phyloP scores from a whole-genome alignment of 2,888 invertebrate species.

The Adelphocoris suturalis region DNA sequence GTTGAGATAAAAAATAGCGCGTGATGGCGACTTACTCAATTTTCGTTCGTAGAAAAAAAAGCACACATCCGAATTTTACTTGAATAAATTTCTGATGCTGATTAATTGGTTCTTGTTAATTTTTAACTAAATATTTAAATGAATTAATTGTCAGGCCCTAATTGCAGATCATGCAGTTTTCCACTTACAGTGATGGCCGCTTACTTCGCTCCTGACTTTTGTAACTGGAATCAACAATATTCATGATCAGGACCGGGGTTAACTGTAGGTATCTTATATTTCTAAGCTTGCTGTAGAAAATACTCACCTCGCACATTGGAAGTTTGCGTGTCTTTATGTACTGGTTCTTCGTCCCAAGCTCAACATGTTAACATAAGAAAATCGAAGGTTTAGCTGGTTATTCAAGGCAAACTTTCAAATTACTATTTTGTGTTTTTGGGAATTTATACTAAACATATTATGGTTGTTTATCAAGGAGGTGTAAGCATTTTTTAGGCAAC shows the following conservation, averaged over 20 bases:
- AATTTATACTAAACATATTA: not conserved
- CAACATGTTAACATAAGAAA: slow-evolving; percentile 16
- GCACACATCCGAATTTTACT: too few species aligned
- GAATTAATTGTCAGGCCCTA: too few species aligned
- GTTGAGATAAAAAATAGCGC: too few species aligned
- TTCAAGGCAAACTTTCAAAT: not conserved
- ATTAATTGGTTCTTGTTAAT: too few species aligned
- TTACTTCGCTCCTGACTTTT: slow-evolving; percentile 1
- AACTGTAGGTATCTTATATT: too few species aligned
- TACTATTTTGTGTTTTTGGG: not conserved
- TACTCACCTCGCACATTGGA: not conserved
- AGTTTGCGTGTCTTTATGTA: slow-evolving; percentile 63
- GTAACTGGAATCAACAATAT: not conserved
- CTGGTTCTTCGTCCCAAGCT: slow-evolving; percentile 56
- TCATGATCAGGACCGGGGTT: not conserved
- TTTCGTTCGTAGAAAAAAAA: too few species aligned
- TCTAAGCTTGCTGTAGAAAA: not conserved
- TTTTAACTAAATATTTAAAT: too few species aligned
- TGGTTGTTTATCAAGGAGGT: too few species aligned
- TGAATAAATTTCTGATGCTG: too few species aligned
- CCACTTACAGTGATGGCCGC: not conserved
- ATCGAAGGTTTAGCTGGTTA: not conserved
- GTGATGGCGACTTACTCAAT: too few species aligned
- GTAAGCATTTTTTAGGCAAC: too few species aligned
- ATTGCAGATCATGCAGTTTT: too few species aligned